Percentiles rank a stretch among this genome's conserved stretches.
Evolutionary conservation across 2,888 invertebrate species (phyloP).

Genomic region (Phyto melanocephala): DNA sequence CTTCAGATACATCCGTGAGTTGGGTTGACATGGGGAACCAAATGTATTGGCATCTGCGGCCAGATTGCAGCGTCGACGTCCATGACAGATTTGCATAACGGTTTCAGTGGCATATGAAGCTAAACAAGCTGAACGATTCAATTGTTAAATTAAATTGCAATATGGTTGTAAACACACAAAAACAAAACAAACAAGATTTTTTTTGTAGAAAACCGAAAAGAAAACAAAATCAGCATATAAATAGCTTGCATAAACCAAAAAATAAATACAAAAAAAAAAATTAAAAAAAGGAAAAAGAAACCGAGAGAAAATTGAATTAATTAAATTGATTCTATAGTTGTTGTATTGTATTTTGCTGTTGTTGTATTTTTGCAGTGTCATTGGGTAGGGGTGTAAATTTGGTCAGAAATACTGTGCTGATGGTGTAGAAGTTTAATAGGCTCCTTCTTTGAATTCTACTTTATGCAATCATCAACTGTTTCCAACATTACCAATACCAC

Average conservation of each 20-base stretch:
- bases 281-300: not conserved
- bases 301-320: slow-evolving; percentile 51
- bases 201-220: not conserved
- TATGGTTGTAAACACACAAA: slow-evolving; percentile 7
- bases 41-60: slow-evolving; percentile 92
- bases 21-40: slow-evolving; percentile 89
- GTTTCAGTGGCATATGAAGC: slow-evolving; percentile 93
- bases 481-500: slow-evolving; percentile 17
- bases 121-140: slow-evolving; percentile 86
- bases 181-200: too few species aligned
- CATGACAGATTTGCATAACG: slow-evolving; percentile 92
- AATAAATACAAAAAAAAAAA: not conserved
- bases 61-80: slow-evolving; percentile 88
- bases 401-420: not conserved
- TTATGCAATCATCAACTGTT: not conserved
- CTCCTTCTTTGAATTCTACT: not conserved
- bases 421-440: slow-evolving; percentile 14
- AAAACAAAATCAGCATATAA: slow-evolving; percentile 7
- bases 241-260: not conserved
- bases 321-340: slow-evolving; percentile 50
- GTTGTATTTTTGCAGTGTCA: not conserved
- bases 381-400: not conserved
- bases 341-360: slow-evolving; percentile 5
- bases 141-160: slow-evolving; percentile 56
- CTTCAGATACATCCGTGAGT: slow-evolving; percentile 91